Evolutionary conservation across 1,140 invertebrate genomes (phyloP).

Genomic region (Steinernema khuongi): DNA sequence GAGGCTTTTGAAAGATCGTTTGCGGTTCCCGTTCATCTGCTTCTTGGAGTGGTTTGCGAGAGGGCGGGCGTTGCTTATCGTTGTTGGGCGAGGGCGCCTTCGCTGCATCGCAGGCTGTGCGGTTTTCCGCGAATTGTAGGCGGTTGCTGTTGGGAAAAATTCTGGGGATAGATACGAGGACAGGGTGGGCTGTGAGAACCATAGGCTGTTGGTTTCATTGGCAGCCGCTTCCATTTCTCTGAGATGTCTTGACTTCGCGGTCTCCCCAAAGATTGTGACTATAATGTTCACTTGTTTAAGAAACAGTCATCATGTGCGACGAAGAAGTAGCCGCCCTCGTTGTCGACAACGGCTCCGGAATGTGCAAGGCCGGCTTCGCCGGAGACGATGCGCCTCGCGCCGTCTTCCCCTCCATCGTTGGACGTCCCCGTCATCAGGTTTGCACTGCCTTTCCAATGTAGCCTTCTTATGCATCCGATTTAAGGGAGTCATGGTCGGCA

Average conservation of each 20-base stretch:
- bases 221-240: neutral
- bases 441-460: neutral
- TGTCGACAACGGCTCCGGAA: slow-evolving; percentile 79
- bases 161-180: neutral
- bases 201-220: neutral
- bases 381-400: slow-evolving; percentile 69
- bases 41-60: neutral
- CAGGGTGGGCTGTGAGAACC: neutral
- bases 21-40: neutral
- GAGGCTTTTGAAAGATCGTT: too few relatives aligned
- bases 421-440: slow-evolving; percentile 62
- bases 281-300: too few relatives aligned
- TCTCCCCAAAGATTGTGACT: too few relatives aligned
- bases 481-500: slow-evolving; percentile 88
- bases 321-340: slow-evolving; percentile 42
- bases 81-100: neutral
- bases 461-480: slow-evolving; percentile 67
- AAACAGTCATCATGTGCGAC: slow-evolving; percentile 22
- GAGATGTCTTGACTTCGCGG: neutral
- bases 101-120: neutral
- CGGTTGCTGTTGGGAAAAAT: neutral
- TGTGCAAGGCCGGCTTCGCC: slow-evolving; percentile 75
- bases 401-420: slow-evolving; percentile 67
- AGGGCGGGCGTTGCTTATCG: neutral
- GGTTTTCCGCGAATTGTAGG: neutral